A percentile compares a stretch with the other conserved stretches of the same genome.
phyloP scores from a whole-genome alignment of 2,113 vertebrate species.

The Meleagris gallopavo region DNA sequence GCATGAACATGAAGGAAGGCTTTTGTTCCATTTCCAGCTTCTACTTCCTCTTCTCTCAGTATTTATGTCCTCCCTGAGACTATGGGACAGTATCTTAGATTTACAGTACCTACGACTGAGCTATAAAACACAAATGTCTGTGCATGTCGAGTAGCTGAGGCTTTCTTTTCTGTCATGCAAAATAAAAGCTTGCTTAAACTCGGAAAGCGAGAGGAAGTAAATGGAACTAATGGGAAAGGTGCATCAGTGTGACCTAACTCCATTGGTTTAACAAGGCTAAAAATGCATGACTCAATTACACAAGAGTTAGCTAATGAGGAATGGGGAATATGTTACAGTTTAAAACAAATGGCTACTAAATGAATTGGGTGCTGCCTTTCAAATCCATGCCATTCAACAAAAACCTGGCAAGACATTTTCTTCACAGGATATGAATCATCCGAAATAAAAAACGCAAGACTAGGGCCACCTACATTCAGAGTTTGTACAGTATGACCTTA shows the following conservation, averaged over 20 bases:
- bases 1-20: not conserved
- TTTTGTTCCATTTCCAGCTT: constrained; percentile 38
- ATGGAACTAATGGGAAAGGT: constrained; percentile 65
- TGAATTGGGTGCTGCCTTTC: constrained; percentile 82
- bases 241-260: constrained; percentile 74
- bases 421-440: constrained; percentile 85
- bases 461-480: constrained; percentile 86
- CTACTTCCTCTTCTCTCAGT: constrained; percentile 8
- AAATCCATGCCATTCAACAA: constrained; percentile 79
- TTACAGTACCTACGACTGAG: constrained; percentile 10
- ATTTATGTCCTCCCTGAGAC: constrained; percentile 31
- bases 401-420: constrained; percentile 83
- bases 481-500: constrained; percentile 88
- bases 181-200: constrained; percentile 31
- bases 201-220: constrained; percentile 15
- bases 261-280: constrained; percentile 77
- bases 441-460: constrained; percentile 76
- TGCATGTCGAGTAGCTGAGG: not conserved
- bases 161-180: constrained; percentile 13
- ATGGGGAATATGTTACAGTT: constrained; percentile 80
- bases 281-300: constrained; percentile 86
- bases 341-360: constrained; percentile 84
- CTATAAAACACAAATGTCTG: constrained; percentile 49
- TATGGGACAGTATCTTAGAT: constrained; percentile 22
- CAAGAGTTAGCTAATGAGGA: constrained; percentile 85